Base-by-base conservation (phyloP, 2,797 vertebrate genomes). In the Poecilia velifera region DNA sequence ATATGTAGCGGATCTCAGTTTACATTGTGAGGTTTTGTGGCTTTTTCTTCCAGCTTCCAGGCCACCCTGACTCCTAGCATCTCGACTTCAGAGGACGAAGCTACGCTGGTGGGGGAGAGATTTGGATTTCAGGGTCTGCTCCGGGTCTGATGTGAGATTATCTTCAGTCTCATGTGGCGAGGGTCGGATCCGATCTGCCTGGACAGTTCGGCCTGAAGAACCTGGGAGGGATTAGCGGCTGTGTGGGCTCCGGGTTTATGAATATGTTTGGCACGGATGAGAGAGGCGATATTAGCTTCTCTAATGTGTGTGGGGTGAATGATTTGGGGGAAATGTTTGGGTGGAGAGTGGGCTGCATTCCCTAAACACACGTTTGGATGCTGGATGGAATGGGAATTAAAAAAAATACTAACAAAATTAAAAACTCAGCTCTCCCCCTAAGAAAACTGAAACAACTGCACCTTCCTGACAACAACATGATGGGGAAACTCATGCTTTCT, bases 401-500 rank as follows among this genome's bases (percentile, higher is more conserved):
- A 39, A 1, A 34, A 39, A 91, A 73, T 80, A 82, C 13, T 28
- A 81, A 84, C 8, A n/a, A 81, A 57, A 76, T 62, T 72, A 81
- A 88, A 83, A 62, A 28, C 9, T 43, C 3, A 57, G 76, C 36
- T 78, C 59, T 87, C 80, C 77, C 81, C 43, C 66, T 46, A 31
- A 85, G 34, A 39, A 36, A 83, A 76, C 31, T 31, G 31, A 31
- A 31, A 31, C 31, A 31, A 31, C 79, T 84, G 20, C 88, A 88
- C 86, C 76, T 85, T 84, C 76, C 90, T 88, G 87, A 87, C 86
- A 78, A 86, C 82, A 89, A 87, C 83, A 89, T 8, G 76, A 88
- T 92, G 93, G 84, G 89, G 90, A 84, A 55, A 91, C 89, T 85
- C 95, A 95, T 96, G 94, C 94, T 89, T 86, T 20, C 77, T 71